Base-by-base conservation (phyloP, 2,797 vertebrate species). In the Pygocentrus nattereri region DNA sequence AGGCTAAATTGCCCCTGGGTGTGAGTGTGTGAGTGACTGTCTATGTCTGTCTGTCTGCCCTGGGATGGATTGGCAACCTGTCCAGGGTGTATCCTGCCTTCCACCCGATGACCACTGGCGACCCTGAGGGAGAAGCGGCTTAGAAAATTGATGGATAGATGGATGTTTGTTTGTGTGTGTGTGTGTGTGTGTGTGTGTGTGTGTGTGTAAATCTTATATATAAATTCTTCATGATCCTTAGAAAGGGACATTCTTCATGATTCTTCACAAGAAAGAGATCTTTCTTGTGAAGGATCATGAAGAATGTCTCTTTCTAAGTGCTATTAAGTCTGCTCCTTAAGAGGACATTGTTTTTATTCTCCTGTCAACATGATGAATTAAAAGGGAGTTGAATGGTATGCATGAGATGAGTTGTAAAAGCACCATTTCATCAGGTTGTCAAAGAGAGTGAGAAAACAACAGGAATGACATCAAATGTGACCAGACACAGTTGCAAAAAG, bases 321-420 rank as follows among this genome's bases (percentile, higher is more conserved):
- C 64, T 58, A 61, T 59, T 69, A 75, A 69, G 25, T 52, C 30
- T 38, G 64, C 2, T 76, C n/a, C 10, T 41, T 49, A 70, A 38
- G 41, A 61, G 27, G 23, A 74, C 62, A 41, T 68, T 8, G 25
- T 56, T 62, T 79, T 70, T 81, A 50, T 74, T 71, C 65, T 80
- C 38, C 16, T 69, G 71, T 74, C 82, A 74, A 2, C 38, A 47
- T 58, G 75, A 84, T 70, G 74, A 73, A 81, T 77, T 74, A 44
- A 56, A 34, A 23, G 41, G 65, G 25, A 70, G 62, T 10, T 70
- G 18, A 64, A 52, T 79, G 72, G 76, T 76, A 61, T 50, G 71
- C 50, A 54, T 67, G 31, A 56, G 19, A 56, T 25, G 65, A 27
- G 15, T 30, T 34, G 58, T 82, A 69, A 76, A 81, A 62, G 38